These are phyloP conservation scores for Hybognathus amarus DNA, from an alignment of 2,797 vertebrate species.

Conservation along the genomic window DNA sequence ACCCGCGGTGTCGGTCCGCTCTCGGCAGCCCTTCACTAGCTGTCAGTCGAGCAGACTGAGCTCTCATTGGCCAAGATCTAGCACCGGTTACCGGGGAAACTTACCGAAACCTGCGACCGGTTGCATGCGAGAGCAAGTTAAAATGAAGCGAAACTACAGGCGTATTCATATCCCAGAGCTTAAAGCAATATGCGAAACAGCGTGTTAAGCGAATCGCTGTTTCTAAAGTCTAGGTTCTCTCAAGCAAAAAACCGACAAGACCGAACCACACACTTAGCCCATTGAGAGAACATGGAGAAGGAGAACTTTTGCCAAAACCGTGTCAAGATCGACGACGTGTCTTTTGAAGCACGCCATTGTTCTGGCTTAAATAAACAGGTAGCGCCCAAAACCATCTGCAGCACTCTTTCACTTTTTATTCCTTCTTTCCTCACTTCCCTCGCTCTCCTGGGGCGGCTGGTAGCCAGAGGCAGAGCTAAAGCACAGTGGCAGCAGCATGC, in stretches of 20 bases:
- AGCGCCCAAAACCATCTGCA: constrained; percentile 59
- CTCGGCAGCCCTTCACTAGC: constrained; percentile 44
- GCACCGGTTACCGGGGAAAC: constrained; percentile 49
- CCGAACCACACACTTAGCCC: constrained; percentile 67
- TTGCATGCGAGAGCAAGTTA: constrained; percentile 36
- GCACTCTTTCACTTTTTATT: constrained; percentile 42
- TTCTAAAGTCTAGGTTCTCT: constrained; percentile 58
- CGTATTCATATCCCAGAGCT: constrained; percentile 67
- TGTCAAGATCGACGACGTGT: constrained; percentile 61
- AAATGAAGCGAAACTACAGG: constrained; percentile 34
- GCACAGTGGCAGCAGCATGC: constrained; percentile 45
- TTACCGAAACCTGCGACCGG: constrained; percentile 49
- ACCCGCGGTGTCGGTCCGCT: constrained; percentile 26
- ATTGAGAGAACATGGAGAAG: constrained; percentile 55
- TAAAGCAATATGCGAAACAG: constrained; percentile 71
- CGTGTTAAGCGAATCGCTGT: constrained; percentile 74
- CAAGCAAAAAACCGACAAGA: constrained; percentile 63
- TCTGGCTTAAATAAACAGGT: constrained; percentile 68
- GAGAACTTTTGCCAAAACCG: constrained; percentile 63
- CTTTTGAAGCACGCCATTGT: constrained; percentile 65
- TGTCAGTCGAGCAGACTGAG: constrained; percentile 49
- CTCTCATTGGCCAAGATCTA: constrained; percentile 38
- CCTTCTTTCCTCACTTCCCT: constrained; percentile 39
- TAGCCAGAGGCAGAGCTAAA: constrained; percentile 31
- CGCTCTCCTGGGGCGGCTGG: constrained; percentile 14